Evolutionary conservation across 2,888 invertebrate genomes (phyloP).

Genomic region (Pimpla rufipes): DNA sequence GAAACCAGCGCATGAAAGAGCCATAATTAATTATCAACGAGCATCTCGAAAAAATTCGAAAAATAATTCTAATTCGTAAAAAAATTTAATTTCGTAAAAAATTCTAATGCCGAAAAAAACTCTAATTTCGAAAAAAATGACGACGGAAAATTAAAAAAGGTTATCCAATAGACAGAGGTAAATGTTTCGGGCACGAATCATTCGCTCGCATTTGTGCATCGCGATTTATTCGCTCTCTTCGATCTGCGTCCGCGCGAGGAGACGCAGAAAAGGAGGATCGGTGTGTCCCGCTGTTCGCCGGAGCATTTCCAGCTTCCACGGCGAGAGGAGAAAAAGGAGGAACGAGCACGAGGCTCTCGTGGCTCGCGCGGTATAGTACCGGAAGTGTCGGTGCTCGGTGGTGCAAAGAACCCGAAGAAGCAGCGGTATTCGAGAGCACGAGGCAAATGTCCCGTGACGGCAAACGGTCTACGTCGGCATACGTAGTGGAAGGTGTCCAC

Average conservation of each 20-base stretch:
- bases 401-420: slow-evolving; percentile 62
- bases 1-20: too few species aligned
- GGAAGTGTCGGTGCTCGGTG: slow-evolving; percentile 66
- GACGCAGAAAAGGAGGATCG: not conserved
- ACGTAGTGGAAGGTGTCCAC: slow-evolving; percentile 78
- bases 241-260: not conserved
- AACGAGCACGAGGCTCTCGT: not conserved
- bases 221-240: slow-evolving; percentile 58
- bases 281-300: not conserved
- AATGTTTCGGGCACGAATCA: too few species aligned
- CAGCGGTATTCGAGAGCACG: slow-evolving; percentile 70
- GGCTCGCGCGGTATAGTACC: slow-evolving; percentile 21
- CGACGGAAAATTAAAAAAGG: too few species aligned
- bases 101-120: too few species aligned
- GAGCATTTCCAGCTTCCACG: slow-evolving; percentile 35
- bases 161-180: too few species aligned
- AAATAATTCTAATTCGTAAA: too few species aligned
- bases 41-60: too few species aligned
- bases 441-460: slow-evolving; percentile 83
- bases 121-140: too few species aligned
- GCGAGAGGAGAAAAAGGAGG: slow-evolving; percentile 17
- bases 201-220: slow-evolving; percentile 27
- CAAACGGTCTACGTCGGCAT: slow-evolving; percentile 73
- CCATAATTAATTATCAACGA: too few species aligned
- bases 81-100: too few species aligned